Evolutionary conservation across 1,140 invertebrate species (phyloP).

Genomic region (Apocrypta bakeri): DNA sequence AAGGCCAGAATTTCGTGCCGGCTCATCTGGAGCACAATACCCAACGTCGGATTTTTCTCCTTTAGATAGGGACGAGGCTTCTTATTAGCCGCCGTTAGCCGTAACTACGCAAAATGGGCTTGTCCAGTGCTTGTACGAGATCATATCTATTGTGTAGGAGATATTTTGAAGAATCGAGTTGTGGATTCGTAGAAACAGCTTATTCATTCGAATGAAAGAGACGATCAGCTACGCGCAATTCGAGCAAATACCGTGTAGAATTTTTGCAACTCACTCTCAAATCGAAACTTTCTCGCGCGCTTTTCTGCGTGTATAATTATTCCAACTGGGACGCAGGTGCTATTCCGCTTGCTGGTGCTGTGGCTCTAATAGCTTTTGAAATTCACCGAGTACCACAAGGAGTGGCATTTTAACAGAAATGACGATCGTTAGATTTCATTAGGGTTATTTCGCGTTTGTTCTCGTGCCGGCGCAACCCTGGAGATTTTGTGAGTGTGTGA

Average conservation of each 20-base stretch:
- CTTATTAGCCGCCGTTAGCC: not conserved
- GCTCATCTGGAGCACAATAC: conserved; percentile 16
- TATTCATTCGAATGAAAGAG: conserved; percentile 52
- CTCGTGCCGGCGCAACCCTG: not conserved
- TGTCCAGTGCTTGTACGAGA: not conserved
- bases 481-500: too few relatives aligned
- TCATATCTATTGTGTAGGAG: not conserved
- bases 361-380: conserved; percentile 35
- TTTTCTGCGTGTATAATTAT: not conserved
- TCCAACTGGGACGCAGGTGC: not conserved
- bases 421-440: conserved; percentile 45
- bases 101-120: not conserved
- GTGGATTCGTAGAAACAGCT: conserved; percentile 49
- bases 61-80: conserved; percentile 10
- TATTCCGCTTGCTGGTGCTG: not conserved
- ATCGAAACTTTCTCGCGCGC: not conserved
- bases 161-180: too few relatives aligned
- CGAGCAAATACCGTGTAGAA: not conserved
- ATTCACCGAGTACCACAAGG: conserved; percentile 7
- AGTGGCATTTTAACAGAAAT: conserved; percentile 26
- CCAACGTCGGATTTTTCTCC: not conserved
- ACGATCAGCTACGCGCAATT: not conserved
- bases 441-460: not conserved
- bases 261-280: not conserved
- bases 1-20: not conserved